Percentiles rank a stretch among this genome's conserved stretches.
These are phyloP conservation scores for Myrmecobius fasciatus DNA, from an alignment of 2,113 vertebrate species.

Conservation along the genomic window DNA sequence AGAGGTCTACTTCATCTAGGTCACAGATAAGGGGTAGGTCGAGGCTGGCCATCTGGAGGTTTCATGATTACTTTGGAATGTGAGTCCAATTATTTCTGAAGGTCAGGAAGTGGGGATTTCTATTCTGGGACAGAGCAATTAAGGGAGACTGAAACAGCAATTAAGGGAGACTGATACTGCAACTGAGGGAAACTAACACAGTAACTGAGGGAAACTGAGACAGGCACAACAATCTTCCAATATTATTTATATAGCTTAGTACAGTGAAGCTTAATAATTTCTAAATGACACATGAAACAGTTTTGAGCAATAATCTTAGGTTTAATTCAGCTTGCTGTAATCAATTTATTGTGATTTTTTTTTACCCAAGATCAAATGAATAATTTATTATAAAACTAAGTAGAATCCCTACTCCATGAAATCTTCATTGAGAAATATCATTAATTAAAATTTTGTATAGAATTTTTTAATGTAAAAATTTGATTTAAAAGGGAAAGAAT, in stretches of 20 bases:
- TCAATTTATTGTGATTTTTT: slow-evolving; percentile 34
- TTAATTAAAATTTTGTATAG: slow-evolving; percentile 26
- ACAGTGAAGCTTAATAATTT: not conserved
- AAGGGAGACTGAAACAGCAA: too few species aligned
- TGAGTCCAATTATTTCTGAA: too few species aligned
- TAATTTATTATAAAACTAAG: not conserved
- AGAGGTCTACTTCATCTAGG: too few species aligned
- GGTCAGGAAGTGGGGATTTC: too few species aligned
- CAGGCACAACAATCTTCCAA: too few species aligned
- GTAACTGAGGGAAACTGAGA: too few species aligned
- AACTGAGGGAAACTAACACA: too few species aligned
- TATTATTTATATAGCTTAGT: not conserved
- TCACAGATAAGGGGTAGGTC: too few species aligned
- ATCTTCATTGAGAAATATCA: slow-evolving; percentile 33
- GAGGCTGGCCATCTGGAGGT: too few species aligned
- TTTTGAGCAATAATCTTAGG: slow-evolving; percentile 6
- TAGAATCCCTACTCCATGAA: slow-evolving; percentile 36
- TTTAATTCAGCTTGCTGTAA: slow-evolving; percentile 27
- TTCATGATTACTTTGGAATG: too few species aligned
- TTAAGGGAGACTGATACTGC: too few species aligned
- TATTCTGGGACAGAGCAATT: too few species aligned
- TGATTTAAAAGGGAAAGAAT: not conserved
- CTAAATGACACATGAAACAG: slow-evolving; percentile 35
- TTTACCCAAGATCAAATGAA: not conserved
- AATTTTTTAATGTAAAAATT: slow-evolving; percentile 39